Percentiles rank a stretch among this genome's conserved stretches.
Conservation (phyloP, 2,888 invertebrate species). For the Parnassius mnemosyne region DNA sequence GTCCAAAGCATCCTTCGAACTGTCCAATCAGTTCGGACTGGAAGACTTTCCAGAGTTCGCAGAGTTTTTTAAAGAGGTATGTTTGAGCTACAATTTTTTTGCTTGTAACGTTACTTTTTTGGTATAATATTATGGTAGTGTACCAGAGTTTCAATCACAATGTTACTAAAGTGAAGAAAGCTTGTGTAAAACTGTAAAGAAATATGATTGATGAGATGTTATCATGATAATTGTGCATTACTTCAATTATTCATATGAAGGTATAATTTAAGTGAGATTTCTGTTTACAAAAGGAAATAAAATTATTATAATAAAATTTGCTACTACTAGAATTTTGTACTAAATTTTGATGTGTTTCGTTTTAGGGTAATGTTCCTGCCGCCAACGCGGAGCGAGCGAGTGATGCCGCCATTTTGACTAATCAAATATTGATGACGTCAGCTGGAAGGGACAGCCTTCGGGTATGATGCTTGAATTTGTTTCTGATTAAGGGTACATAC, state of each 20-base stretch:
- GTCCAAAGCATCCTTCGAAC: conserved; percentile 64
- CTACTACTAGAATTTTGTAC: no score
- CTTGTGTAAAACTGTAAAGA: no score
- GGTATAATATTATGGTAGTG: no score
- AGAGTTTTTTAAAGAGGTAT: conserved; percentile 64
- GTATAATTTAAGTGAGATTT: no score
- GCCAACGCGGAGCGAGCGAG: conserved; percentile 61
- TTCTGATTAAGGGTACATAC: neutral
- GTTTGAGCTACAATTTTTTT: neutral
- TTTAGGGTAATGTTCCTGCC: conserved; percentile 63
- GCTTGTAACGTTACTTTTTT: no score
- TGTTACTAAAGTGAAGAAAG: no score
- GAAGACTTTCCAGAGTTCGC: conserved; percentile 75
- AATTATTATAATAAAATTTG: no score
- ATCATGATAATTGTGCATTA: no score
- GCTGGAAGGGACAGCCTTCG: conserved; percentile 79
- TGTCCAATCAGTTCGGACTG: conserved; percentile 57
- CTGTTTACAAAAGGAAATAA: no score
- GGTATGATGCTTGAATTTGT: conserved; percentile 40
- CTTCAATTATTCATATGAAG: no score
- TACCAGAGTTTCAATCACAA: no score
- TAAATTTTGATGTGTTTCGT: neutral
- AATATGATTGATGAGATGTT: no score
- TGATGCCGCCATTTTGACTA: conserved; percentile 76
- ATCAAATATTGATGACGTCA: conserved; percentile 82